Conservation (phyloP, 2,113 vertebrate species). For the Okapia johnstoni region DNA sequence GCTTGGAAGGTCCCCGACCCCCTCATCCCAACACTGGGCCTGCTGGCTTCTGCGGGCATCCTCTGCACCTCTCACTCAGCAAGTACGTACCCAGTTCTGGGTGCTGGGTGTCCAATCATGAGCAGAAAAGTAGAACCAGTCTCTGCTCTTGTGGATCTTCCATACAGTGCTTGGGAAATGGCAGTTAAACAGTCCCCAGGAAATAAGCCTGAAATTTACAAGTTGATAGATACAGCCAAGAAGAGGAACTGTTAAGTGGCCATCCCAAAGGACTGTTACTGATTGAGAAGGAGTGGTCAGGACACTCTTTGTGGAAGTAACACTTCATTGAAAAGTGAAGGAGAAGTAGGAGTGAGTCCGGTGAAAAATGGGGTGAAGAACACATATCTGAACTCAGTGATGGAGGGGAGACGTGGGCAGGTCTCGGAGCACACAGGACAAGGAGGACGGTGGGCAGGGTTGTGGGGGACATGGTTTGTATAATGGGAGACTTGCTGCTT, state of each 20-base stretch:
- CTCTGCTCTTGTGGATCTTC: neutral
- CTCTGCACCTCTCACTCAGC: neutral
- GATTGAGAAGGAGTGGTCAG: neutral
- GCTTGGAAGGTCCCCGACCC: neutral
- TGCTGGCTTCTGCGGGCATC: neutral
- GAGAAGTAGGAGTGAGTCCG: neutral
- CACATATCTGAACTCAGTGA: neutral
- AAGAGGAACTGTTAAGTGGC: neutral
- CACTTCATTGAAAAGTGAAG: neutral
- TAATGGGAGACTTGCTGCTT: neutral
- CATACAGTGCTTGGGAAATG: neutral
- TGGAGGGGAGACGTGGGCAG: neutral
- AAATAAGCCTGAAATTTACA: neutral
- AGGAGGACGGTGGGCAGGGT: neutral
- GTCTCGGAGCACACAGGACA: neutral
- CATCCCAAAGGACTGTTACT: neutral
- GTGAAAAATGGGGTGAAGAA: neutral
- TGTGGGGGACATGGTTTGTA: neutral
- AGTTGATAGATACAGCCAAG: neutral
- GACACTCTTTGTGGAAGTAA: neutral
- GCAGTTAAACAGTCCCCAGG: neutral
- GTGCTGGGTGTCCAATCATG: neutral
- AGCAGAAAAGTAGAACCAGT: neutral
- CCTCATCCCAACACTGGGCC: no score
- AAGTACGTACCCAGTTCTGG: neutral